phyloP scores from a whole-genome alignment of 1,140 invertebrate genomes.

The Drosophila eugracilis region DNA sequence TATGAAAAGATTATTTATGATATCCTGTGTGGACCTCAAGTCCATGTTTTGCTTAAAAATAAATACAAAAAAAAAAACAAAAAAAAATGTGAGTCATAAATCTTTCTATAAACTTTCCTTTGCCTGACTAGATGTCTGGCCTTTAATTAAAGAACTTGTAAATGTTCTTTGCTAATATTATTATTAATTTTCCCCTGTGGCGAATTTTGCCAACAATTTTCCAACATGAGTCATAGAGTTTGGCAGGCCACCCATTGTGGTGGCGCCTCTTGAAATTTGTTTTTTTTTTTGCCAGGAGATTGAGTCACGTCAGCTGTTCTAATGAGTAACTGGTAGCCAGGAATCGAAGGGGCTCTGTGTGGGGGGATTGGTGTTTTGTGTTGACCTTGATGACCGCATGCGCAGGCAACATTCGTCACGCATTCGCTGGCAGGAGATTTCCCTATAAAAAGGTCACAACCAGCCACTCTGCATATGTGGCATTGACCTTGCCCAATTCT shows the following conservation, averaged over 20 bases:
- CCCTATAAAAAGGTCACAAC: slow-evolving; percentile 42
- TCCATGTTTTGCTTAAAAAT: slow-evolving; percentile 6
- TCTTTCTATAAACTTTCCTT: not conserved
- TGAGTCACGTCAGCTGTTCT: slow-evolving; percentile 75
- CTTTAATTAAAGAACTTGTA: not conserved
- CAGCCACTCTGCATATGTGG: slow-evolving; percentile 20
- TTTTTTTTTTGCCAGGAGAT: slow-evolving; percentile 27
- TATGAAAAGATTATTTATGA: slow-evolving; percentile 1
- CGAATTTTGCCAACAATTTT: slow-evolving; percentile 8
- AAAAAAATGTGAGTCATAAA: slow-evolving; percentile 7
- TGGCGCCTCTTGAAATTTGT: slow-evolving; percentile 9
- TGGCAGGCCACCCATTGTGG: slow-evolving; percentile 15
- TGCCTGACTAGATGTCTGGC: not conserved
- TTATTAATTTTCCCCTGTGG: not conserved
- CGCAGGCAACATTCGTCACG: slow-evolving; percentile 66
- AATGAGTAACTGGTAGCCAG: slow-evolving; percentile 13
- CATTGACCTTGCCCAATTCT: slow-evolving; percentile 61
- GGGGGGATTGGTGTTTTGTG: slow-evolving; percentile 12
- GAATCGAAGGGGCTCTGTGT: not conserved
- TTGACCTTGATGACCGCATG: slow-evolving; percentile 76
- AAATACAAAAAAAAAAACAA: not conserved
- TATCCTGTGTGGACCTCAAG: not conserved
- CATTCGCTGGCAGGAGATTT: slow-evolving; percentile 28
- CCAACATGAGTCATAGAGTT: slow-evolving; percentile 25
- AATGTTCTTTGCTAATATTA: not conserved